Evolutionary conservation across 64 coral and sea anemone species (phyloP).

Genomic region (Trachythela sp.): DNA sequence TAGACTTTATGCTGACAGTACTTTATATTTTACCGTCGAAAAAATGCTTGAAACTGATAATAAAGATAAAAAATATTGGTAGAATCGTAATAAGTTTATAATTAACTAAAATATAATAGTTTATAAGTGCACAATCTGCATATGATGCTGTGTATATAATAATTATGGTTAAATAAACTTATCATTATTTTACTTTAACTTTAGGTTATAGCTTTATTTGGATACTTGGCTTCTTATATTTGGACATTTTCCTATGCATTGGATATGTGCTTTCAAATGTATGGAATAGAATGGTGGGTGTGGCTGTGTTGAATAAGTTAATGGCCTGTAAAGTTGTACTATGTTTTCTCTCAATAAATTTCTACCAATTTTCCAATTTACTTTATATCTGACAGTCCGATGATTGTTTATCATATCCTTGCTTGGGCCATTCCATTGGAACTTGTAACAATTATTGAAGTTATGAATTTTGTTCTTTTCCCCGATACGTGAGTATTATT

Average conservation of each 20-base stretch:
- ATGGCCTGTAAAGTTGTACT: no score
- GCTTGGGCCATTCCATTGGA: slow-evolving; percentile 1
- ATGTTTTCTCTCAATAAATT: no score
- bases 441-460: slow-evolving; percentile 20
- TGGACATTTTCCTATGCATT: background rate
- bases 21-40: no score
- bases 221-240: background rate
- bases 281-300: slow-evolving; percentile 3
- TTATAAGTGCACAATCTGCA: background rate
- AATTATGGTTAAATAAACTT: no score
- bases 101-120: no score
- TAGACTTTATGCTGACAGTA: no score
- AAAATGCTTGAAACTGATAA: no score
- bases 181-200: no score
- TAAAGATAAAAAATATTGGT: no score
- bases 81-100: no score
- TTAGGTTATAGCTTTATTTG: background rate
- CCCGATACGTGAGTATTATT: background rate
- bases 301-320: background rate
- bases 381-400: background rate
- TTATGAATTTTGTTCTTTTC: background rate
- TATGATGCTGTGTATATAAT: background rate
- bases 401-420: slow-evolving; percentile 9
- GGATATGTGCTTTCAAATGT: slow-evolving; percentile 18
- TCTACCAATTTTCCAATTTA: background rate